Conservation (phyloP, 2,888 invertebrate species). For the Ormyrus pomaceus region DNA sequence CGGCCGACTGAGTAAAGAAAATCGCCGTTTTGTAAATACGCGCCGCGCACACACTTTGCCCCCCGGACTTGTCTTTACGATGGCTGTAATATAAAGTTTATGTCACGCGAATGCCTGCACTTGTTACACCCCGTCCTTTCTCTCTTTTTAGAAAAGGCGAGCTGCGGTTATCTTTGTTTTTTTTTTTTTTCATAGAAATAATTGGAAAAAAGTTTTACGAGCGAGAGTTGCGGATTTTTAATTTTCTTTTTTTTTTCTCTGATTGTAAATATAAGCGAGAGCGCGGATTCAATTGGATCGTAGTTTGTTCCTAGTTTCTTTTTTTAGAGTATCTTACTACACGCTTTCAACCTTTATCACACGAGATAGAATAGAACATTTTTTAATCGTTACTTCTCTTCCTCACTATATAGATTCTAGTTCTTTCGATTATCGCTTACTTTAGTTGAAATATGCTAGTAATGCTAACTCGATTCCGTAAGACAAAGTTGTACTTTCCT, state of each 20-base stretch:
- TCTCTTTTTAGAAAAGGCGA: slow-evolving; percentile 18
- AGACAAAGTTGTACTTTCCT: no score
- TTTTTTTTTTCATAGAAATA: slow-evolving; percentile 20
- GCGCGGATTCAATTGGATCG: no score
- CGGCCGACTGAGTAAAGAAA: not conserved
- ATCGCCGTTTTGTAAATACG: slow-evolving; percentile 34
- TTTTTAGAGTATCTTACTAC: not conserved
- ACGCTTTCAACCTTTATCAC: not conserved
- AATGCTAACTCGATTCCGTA: no score
- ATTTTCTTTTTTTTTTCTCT: no score
- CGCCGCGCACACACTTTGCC: slow-evolving; percentile 6
- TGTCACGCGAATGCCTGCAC: slow-evolving; percentile 31
- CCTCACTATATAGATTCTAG: no score
- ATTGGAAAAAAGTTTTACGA: not conserved
- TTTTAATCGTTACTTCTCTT: not conserved
- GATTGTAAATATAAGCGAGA: no score
- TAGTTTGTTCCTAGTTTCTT: not conserved
- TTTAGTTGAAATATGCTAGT: not conserved
- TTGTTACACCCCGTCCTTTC: slow-evolving; percentile 21
- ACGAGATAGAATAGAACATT: not conserved
- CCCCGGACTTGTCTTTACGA: slow-evolving; percentile 21
- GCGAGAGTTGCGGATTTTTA: no score
- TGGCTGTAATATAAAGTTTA: slow-evolving; percentile 35
- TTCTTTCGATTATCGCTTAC: not conserved
- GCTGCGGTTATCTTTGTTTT: not conserved